Percentiles rank a stretch among this genome's conserved stretches.
Conservation (phyloP, 2,888 invertebrate species). For the Netelia inedita region DNA sequence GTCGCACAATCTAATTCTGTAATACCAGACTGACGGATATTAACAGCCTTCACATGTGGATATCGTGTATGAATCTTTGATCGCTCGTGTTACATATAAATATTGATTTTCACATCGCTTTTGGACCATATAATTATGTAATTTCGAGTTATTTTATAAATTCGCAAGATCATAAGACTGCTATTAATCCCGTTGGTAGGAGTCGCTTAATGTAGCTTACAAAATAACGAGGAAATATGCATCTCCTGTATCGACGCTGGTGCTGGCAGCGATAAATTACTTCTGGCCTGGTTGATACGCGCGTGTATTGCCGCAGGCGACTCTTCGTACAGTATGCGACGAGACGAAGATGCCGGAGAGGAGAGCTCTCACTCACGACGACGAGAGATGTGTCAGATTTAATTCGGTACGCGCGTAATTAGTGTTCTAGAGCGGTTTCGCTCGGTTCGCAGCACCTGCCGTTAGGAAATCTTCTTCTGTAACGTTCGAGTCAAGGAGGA, state of each 20-base stretch:
- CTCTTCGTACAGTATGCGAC: slow-evolving; percentile 38
- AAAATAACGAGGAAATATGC: neutral
- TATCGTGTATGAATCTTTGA: slow-evolving; percentile 18
- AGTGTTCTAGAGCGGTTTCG: slow-evolving; percentile 81
- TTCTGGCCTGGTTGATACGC: slow-evolving; percentile 32
- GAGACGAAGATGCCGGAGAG: slow-evolving; percentile 25
- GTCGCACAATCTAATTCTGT: slow-evolving; percentile 5
- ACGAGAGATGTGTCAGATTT: slow-evolving; percentile 80
- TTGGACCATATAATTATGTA: neutral
- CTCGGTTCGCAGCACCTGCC: slow-evolving; percentile 84
- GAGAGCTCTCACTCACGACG: slow-evolving; percentile 50
- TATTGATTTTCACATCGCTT: neutral
- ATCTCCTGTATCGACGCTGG: slow-evolving; percentile 4
- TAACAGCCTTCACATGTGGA: neutral
- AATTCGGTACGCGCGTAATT: slow-evolving; percentile 82
- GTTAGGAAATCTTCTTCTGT: slow-evolving; percentile 68
- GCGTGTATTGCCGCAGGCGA: slow-evolving; percentile 47
- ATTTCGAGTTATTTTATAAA: neutral
- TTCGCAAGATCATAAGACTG: neutral
- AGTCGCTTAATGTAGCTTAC: neutral
- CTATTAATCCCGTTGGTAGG: neutral
- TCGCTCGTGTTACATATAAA: slow-evolving; percentile 17
- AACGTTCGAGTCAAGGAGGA: slow-evolving; percentile 43
- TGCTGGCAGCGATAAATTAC: slow-evolving; percentile 64
- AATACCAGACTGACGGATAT: neutral